These are phyloP conservation scores for Alectoris magna DNA, from an alignment of 2,797 vertebrate genomes.

Conservation along the genomic window DNA sequence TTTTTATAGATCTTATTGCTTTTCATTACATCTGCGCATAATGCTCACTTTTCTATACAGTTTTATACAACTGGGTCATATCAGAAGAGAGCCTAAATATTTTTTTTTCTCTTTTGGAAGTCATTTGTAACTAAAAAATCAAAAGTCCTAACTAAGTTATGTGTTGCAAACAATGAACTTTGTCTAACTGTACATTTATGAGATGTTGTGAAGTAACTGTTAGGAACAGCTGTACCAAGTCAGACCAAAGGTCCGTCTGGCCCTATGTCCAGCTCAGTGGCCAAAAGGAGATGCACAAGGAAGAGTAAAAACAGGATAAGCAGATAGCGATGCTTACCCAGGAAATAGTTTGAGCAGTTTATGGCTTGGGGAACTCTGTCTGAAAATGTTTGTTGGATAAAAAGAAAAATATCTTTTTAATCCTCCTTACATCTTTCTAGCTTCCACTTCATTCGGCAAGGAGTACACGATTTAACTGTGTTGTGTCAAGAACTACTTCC, in stretches of 20 bases:
- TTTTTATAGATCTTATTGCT: slow-evolving; percentile 76
- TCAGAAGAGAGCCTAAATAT: slow-evolving; percentile 54
- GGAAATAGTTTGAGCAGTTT: background rate
- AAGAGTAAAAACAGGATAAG: background rate
- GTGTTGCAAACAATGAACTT: slow-evolving; percentile 2
- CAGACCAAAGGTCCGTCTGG: slow-evolving; percentile 56
- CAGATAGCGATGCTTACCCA: background rate
- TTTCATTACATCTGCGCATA: slow-evolving; percentile 70
- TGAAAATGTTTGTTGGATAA: slow-evolving; percentile 14
- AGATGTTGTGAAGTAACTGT: slow-evolving; percentile 15
- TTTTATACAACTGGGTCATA: slow-evolving; percentile 74
- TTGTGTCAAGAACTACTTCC: background rate
- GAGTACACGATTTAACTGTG: background rate
- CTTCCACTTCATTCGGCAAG: background rate
- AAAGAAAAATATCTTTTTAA: slow-evolving; percentile 2
- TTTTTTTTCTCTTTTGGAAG: slow-evolving; percentile 39
- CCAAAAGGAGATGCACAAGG: slow-evolving; percentile 23
- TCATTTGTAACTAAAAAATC: slow-evolving; percentile 55
- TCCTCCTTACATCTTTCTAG: background rate
- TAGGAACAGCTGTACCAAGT: slow-evolving; percentile 9
- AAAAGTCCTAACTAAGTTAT: slow-evolving; percentile 7
- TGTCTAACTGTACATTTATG: slow-evolving; percentile 48
- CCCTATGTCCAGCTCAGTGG: slow-evolving; percentile 1
- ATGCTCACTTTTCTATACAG: slow-evolving; percentile 69
- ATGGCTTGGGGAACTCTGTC: background rate